These are phyloP conservation scores for Eublepharis macularius DNA, from an alignment of 2,113 vertebrate genomes.

Conservation along the genomic window DNA sequence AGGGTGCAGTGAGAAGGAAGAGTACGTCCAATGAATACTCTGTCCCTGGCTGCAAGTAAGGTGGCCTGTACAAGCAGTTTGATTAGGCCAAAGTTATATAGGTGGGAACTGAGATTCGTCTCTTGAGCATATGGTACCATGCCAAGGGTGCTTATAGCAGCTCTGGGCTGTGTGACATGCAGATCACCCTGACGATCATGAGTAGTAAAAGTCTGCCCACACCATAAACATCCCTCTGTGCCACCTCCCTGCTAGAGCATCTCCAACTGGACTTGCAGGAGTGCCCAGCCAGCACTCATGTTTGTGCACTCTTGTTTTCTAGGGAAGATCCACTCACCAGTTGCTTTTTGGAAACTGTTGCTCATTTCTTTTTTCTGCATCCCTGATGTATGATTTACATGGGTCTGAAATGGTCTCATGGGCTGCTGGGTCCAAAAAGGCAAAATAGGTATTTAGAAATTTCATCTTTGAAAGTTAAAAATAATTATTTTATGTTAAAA, in stretches of 20 bases:
- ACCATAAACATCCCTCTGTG: background rate
- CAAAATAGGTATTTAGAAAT: background rate
- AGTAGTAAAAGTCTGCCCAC: background rate
- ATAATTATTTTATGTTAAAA: background rate
- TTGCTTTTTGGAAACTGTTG: background rate
- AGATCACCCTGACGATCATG: background rate
- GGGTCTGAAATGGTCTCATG: background rate
- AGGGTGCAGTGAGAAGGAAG: too few species aligned
- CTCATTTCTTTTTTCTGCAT: conserved; percentile 5
- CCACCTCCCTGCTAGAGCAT: background rate
- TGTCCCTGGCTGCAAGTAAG: too few species aligned
- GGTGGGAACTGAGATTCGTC: background rate
- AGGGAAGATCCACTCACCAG: background rate
- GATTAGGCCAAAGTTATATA: background rate
- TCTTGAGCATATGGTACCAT: background rate
- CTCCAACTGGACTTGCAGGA: background rate
- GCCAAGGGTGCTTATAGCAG: background rate
- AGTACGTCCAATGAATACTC: too few species aligned
- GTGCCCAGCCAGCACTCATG: background rate
- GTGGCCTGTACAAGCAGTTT: background rate
- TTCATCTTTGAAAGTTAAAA: background rate
- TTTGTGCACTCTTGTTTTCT: background rate
- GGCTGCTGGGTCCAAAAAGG: background rate
- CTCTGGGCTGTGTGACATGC: background rate
- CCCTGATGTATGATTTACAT: background rate